Evolutionary conservation across 2,888 invertebrate species (phyloP).

Genomic region (Platypus cylindrus): DNA sequence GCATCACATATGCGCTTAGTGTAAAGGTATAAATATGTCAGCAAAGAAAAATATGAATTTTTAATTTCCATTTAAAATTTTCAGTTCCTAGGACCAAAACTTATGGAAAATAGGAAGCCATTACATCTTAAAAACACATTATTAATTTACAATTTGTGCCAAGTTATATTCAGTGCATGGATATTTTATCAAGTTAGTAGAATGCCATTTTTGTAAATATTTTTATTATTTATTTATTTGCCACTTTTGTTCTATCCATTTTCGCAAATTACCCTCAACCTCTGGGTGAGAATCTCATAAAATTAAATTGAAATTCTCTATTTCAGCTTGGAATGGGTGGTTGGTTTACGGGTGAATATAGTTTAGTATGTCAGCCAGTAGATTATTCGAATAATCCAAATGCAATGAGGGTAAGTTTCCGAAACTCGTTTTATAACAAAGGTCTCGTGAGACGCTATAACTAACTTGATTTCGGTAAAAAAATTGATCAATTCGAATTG

Average conservation of each 20-base stretch:
- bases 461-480: too few species aligned
- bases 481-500: too few species aligned
- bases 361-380: slow-evolving; percentile 90
- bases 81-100: slow-evolving; percentile 70
- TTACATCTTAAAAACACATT: slow-evolving; percentile 54
- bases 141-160: slow-evolving; percentile 55
- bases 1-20: slow-evolving; percentile 76
- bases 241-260: slow-evolving; percentile 2
- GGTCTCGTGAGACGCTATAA: too few species aligned
- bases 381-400: slow-evolving; percentile 86
- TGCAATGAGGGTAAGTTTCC: slow-evolving; percentile 77
- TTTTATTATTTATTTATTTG: background rate
- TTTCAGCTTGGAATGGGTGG: slow-evolving; percentile 75
- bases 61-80: slow-evolving; percentile 24
- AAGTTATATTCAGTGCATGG: slow-evolving; percentile 85
- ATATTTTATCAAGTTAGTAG: slow-evolving; percentile 78
- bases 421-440: too few species aligned
- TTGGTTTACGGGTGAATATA: slow-evolving; percentile 93
- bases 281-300: too few species aligned
- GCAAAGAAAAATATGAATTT: background rate
- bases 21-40: slow-evolving; percentile 54
- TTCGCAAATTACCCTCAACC: too few species aligned
- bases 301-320: too few species aligned
- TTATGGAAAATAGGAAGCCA: slow-evolving; percentile 88
- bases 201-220: background rate